Base-by-base conservation (phyloP, 2,797 vertebrate genomes). In the Manis crassicaudata region DNA sequence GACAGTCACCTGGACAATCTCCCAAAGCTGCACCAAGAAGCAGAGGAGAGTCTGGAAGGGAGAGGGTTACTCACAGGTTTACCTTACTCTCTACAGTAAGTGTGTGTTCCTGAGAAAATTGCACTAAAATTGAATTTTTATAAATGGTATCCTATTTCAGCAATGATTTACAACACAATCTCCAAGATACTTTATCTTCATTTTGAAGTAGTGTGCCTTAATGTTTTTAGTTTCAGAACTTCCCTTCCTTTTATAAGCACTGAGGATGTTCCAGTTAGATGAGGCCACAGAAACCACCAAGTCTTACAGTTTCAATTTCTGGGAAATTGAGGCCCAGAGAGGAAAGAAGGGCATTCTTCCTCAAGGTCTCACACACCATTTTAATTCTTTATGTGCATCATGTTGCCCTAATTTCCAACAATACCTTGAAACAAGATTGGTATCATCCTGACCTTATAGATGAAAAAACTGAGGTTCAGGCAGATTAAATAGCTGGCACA, bases 121-220 rank as follows among this genome's bases (percentile, higher is more conserved):
- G 94, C 50, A 16, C 58, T 97, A 91, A 54, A 73, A 88, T 94
- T 92, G 73, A 93, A 93, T 97, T 96, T 93, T 96, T 97, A 97
- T 93, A 98, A 96, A 93, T 89, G 91, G 93, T 97, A 97, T 94
- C 94, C 86, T 96, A 96, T 96, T 96, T 94, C 83, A 3, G 79
- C 86, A 6, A 21, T 93, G 96, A 97, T 96, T 97, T 97, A 97
- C 93, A 95, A 77, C 95, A 95, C 96, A 89, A 77, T 97, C 89
- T 97, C 84, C 21, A 5, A 83, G 80, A 77, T 14, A 60, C 70
- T 97, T 93, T 92, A 82, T 97, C 96, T 97, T 97, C 95, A 92
- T 94, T 89, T 77, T 54, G 73, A 88, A 95, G 79, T 94, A 88
- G 91, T 87, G 43, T 40, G 67, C 89, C 83, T 46, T 89, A 82